Base-by-base conservation (phyloP, 2,797 vertebrate genomes). In the Micropoecilia bifurca region DNA sequence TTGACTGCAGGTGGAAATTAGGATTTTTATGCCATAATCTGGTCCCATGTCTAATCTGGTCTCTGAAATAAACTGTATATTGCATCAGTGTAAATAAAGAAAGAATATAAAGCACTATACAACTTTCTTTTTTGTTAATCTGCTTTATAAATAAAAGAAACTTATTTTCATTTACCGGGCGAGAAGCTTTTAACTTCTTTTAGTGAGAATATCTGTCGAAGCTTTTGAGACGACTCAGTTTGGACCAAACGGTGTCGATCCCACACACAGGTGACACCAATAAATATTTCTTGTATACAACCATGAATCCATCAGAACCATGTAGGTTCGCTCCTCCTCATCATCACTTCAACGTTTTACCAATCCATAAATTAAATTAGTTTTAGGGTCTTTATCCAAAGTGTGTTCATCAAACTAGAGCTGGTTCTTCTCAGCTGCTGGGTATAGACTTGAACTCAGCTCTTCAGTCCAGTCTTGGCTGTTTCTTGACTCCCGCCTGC, bases 381-480 rank as follows among this genome's bases (percentile, higher is more conserved):
- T 48, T 36, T 39, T 13, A 68, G 43, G 4, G 39, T 48, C 45
- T 48, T 76, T 39, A n/a, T 39, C 48, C 5, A 28, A 46, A n/a
- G 33, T 9, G 43, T 45, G 25, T 77, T 33, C 47, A 76, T 12
- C 2, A n/a, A 68, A 74, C 45, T 78, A 55, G 48, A 78, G 20
- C n/a, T 3, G 22, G 14, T 16, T 20, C 39, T 81, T 6, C 61
- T 6, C 43, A 61, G 25, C 1, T 14, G 20, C 25, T 47, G 80
- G 20, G 68, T 71, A 10, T 22, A 22, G 2, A 16, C 4, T 59
- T 28, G 28, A 13, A 22, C 80, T 90, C 85, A 85, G 3, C 57
- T 79, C 66, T 75, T 73, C 36, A 85, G 73, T 74, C 71, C 73
- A 39, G 85, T 82, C 10, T 30, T 12, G 41, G 16, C 18, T 50